Evolutionary conservation across 2,797 vertebrate genomes (phyloP).

Genomic region (Brachyalestes nurse): DNA sequence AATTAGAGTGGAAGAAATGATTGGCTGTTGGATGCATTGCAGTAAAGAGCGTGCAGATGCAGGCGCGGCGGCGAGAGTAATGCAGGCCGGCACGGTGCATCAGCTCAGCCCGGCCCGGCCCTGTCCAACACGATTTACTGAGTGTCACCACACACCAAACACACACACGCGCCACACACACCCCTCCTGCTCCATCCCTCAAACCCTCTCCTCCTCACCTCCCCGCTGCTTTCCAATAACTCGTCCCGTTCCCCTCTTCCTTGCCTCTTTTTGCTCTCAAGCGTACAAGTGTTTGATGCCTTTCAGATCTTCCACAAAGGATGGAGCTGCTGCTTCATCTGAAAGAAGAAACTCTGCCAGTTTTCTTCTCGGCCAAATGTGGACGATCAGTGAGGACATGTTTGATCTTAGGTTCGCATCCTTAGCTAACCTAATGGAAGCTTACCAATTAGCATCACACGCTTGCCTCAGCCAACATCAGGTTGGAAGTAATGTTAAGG

Average conservation of each 20-base stretch:
- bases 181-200: constrained; percentile 24
- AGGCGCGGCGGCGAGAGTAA: constrained; percentile 84
- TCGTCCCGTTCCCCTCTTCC: not conserved
- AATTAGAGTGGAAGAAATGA: constrained; percentile 99
- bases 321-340: constrained; percentile 1
- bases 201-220: constrained; percentile 22
- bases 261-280: constrained; percentile 1
- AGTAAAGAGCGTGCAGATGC: constrained; percentile 94
- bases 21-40: constrained; percentile 95
- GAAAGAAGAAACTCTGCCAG: no score
- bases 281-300: constrained; percentile 8
- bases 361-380: no score
- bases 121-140: constrained; percentile 88
- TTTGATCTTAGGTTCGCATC: not conserved
- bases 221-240: constrained; percentile 18
- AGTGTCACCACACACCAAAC: constrained; percentile 69
- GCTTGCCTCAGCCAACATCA: no score
- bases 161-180: constrained; percentile 38
- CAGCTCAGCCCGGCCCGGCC: constrained; percentile 83
- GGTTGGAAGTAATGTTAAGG: not conserved
- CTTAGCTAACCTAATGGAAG: not conserved
- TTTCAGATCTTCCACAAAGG: constrained; percentile 12
- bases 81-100: constrained; percentile 85
- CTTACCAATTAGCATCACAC: not conserved
- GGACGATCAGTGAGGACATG: not conserved